Base-by-base conservation (phyloP, 2,113 vertebrate genomes). In the Ptilonorhynchus violaceus region DNA sequence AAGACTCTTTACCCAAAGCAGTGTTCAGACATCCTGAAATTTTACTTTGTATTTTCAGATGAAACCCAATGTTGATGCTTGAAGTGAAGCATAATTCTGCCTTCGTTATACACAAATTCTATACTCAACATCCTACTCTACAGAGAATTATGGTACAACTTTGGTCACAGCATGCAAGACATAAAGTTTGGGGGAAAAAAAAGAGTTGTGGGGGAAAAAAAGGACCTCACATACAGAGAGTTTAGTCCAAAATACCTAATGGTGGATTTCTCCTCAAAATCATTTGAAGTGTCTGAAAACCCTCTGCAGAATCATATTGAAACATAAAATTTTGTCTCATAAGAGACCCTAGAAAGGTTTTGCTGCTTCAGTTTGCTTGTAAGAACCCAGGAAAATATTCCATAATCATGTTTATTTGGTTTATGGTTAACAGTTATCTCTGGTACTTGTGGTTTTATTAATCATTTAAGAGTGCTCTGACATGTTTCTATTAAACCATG, bases 221-320 rank as follows among this genome's bases (percentile, higher is more conserved):
- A 78, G 5, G 2, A 6, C 2, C 4, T 82, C 41, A 47, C 1
- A 39, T 14, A 3, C 28, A 5, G 8, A 41, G 12, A 67, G 10
- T 37, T 77, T 23, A 46, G 7, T 31, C 9, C 4, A 3, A 62
- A 70, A 85, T 44, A 63, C 16, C 4, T 67, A 27, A 42, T 53
- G 16, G 5, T 25, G 15, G 15, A 42, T 64, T 84, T 67, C 19
- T 73, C 27, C 27, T 56, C 19, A 4, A 66, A 47, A 55, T 59
- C 2, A 27, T 82, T 39, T 33, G 13, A n/a, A 72, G 18, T 3
- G 7, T 79, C 13, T 16, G 42, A 77, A 68, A 72, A 17, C 8
- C 16, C 8, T 35, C 19, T 58, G 6, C 6, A 73, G 13, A 24
- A 56, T 15, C 18, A 27, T 15, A 58, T 1, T 30, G 30, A 46